Evolutionary conservation across 2,797 vertebrate genomes (phyloP).

Genomic region (Pangasius mekongensis): DNA sequence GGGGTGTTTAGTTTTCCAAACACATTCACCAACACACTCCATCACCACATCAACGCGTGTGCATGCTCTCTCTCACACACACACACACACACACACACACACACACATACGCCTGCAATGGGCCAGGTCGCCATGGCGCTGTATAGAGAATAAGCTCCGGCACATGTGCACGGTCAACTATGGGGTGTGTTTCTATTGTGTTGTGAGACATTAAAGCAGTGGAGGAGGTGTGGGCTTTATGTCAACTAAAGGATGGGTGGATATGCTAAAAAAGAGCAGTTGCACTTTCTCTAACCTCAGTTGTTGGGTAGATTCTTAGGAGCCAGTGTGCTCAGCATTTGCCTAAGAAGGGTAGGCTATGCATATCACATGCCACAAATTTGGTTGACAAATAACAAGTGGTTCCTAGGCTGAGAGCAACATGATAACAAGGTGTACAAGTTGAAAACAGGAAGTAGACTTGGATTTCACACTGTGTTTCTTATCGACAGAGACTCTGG

Average conservation of each 20-base stretch:
- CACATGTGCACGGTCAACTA: constrained; percentile 79
- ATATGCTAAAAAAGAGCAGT: constrained; percentile 53
- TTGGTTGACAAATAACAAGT: constrained; percentile 56
- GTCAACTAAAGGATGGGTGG: constrained; percentile 25
- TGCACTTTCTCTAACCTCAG: constrained; percentile 60
- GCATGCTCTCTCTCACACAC: constrained; percentile 43
- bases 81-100: constrained; percentile 48
- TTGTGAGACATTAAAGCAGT: constrained; percentile 55
- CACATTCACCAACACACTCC: constrained; percentile 66
- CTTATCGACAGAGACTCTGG: constrained; percentile 60
- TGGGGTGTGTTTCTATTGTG: constrained; percentile 74
- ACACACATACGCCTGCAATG: constrained; percentile 49
- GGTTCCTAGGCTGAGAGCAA: constrained; percentile 30
- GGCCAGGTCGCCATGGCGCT: constrained; percentile 76
- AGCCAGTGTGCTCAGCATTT: constrained; percentile 37
- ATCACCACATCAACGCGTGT: constrained; percentile 31
- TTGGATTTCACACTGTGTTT: constrained; percentile 41
- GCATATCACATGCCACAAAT: constrained; percentile 46
- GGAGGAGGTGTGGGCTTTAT: constrained; percentile 50
- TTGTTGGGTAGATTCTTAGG: constrained; percentile 49
- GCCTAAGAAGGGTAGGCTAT: constrained; percentile 44
- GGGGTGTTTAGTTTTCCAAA: constrained; percentile 67
- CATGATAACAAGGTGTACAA: constrained; percentile 18
- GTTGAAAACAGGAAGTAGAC: constrained; percentile 31
- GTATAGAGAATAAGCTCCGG: constrained; percentile 70